Conservation (phyloP, 2,797 vertebrate genomes). For the Eptatretus atami region DNA sequence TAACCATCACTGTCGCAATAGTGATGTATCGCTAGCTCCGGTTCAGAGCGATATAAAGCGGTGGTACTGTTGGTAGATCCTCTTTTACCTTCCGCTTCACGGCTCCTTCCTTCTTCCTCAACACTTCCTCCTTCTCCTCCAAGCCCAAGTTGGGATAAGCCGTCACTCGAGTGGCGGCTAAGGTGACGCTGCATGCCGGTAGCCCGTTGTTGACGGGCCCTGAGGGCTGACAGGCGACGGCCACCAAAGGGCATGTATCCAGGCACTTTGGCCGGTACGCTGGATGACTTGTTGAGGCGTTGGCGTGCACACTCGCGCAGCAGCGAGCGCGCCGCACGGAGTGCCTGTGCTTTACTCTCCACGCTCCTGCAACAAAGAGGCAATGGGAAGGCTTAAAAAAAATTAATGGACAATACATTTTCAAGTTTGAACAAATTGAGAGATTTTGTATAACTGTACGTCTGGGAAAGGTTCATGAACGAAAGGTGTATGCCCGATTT, state of each 20-base stretch:
- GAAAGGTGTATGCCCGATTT: no score
- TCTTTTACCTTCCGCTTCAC: neutral
- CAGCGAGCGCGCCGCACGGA: neutral
- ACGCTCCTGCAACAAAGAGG: neutral
- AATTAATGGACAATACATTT: no score
- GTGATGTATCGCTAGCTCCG: no score
- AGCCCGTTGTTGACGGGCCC: neutral
- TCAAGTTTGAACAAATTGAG: no score
- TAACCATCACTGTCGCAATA: no score
- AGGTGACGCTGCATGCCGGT: neutral
- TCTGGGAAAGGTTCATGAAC: no score
- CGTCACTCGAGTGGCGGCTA: conserved; percentile 1
- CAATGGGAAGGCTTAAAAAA: neutral
- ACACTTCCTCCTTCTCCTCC: neutral
- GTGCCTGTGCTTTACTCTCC: neutral
- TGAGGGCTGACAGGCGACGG: conserved; percentile 1
- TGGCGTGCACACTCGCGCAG: conserved; percentile 2
- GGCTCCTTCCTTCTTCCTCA: neutral
- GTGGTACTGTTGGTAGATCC: neutral
- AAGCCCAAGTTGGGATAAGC: neutral
- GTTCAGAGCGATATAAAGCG: no score
- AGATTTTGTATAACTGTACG: no score
- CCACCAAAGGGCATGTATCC: conserved; percentile 4
- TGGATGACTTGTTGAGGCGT: conserved; percentile 4
- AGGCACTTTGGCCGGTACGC: conserved; percentile 1